Conservation (phyloP, 2,888 invertebrate species). For the Lumbricus terrestris region DNA sequence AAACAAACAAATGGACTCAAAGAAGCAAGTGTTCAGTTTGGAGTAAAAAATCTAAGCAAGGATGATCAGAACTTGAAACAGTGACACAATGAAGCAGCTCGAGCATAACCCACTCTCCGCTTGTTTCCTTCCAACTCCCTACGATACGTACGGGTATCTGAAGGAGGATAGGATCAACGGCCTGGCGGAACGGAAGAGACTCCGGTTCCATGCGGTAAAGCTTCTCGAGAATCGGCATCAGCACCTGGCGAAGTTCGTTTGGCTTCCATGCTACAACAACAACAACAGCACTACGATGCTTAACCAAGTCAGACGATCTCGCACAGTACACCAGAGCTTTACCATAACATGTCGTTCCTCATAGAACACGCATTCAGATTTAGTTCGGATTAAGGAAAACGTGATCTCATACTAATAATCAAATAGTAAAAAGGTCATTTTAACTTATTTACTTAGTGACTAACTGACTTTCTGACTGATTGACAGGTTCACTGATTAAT, state of each 20-base stretch:
- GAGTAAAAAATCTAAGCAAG: neutral
- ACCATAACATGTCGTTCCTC: too few relatives aligned
- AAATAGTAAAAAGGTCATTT: too few relatives aligned
- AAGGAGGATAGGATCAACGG: slow-evolving; percentile 78
- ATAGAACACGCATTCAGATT: neutral
- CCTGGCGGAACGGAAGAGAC: slow-evolving; percentile 90
- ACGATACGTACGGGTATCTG: slow-evolving; percentile 34
- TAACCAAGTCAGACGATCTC: neutral
- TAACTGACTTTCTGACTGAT: too few relatives aligned
- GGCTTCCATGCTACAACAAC: slow-evolving; percentile 50
- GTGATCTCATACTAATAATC: neutral
- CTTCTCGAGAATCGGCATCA: slow-evolving; percentile 92
- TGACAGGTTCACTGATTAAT: too few relatives aligned
- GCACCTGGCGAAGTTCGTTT: slow-evolving; percentile 84
- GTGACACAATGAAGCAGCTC: neutral
- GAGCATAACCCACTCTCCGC: neutral
- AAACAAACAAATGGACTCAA: too few relatives aligned
- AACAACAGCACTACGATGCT: neutral
- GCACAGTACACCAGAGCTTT: neutral
- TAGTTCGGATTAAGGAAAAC: neutral
- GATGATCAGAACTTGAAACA: neutral
- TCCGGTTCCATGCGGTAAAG: slow-evolving; percentile 91
- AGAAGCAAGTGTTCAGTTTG: too few relatives aligned
- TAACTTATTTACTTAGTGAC: too few relatives aligned
- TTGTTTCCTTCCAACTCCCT: neutral